These are phyloP conservation scores for Perizoma affinitatum DNA, from an alignment of 2,888 invertebrate species.

Conservation along the genomic window DNA sequence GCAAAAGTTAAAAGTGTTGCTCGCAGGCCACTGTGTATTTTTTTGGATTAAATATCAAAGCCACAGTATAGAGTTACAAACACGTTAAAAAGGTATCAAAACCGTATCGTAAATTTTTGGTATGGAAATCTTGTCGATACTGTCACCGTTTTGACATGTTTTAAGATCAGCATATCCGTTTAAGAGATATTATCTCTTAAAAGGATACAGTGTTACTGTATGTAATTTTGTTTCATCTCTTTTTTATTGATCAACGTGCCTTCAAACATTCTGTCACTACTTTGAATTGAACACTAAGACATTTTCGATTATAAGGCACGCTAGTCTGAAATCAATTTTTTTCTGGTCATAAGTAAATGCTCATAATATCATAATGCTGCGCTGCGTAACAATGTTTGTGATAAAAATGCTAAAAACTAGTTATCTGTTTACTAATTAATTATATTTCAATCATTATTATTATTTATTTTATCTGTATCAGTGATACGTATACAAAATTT, in stretches of 20 bases:
- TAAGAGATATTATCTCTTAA: no score
- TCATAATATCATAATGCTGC: conserved; percentile 14
- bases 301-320: conserved; percentile 12
- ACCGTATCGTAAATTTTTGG: no score
- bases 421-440: not conserved
- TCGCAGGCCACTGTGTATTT: no score
- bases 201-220: not conserved
- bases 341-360: conserved; percentile 9
- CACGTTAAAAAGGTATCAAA: no score
- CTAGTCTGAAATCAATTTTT: conserved; percentile 2
- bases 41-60: no score
- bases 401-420: conserved; percentile 22
- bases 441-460: not conserved
- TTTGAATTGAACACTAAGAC: not conserved
- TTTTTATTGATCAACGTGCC: conserved; percentile 14
- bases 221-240: not conserved
- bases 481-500: not conserved
- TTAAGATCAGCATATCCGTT: no score
- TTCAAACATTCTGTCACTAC: conserved; percentile 2
- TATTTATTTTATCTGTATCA: conserved; percentile 18
- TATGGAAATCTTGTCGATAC: no score
- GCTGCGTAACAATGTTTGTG: conserved; percentile 10
- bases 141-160: no score
- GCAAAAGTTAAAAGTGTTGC: no score
- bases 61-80: no score